Conservation (phyloP, 2,888 invertebrate genomes). For the Epirrhoe alternata region DNA sequence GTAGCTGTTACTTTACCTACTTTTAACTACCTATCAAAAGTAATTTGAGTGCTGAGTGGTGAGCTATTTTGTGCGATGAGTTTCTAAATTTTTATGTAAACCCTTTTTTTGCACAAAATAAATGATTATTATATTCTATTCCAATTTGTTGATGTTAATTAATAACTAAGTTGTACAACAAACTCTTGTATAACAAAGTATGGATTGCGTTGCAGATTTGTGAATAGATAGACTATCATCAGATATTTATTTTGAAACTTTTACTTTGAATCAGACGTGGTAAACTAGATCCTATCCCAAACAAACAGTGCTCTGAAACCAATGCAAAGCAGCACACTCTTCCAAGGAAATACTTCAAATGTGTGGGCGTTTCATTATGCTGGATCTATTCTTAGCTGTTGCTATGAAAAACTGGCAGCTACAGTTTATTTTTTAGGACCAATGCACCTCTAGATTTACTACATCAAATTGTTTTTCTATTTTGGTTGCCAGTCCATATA, state of each 20-base stretch:
- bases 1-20: not conserved
- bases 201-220: not conserved
- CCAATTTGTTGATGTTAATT: too few relatives aligned
- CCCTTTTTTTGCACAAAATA: too few relatives aligned
- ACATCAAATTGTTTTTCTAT: slow-evolving; percentile 1
- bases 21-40: not conserved
- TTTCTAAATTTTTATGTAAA: too few relatives aligned
- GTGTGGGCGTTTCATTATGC: slow-evolving; percentile 13
- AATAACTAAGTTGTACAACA: too few relatives aligned
- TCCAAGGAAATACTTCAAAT: slow-evolving; percentile 8
- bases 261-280: slow-evolving; percentile 7
- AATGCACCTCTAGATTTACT: not conserved
- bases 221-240: not conserved
- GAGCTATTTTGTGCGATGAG: not conserved
- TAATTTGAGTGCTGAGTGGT: not conserved
- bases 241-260: not conserved
- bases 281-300: slow-evolving; percentile 8
- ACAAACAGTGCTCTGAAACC: slow-evolving; percentile 18
- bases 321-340: slow-evolving; percentile 13
- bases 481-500: not conserved
- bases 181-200: too few relatives aligned
- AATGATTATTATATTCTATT: too few relatives aligned
- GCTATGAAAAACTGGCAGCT: not conserved
- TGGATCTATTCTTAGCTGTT: not conserved
- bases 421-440: not conserved